These are phyloP conservation scores for zebrafish (Danio rerio) DNA, from an alignment of 2,113 vertebrate genomes.

Conservation along the genomic window GRCz12tu NC_133182.1:66163001-66163500, in stretches of 20 bases:
- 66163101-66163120: conserved; percentile 40
- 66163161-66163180: conserved; percentile 24
- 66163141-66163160: conserved; percentile 37
- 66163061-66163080: conserved; percentile 44
- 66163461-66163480: too few species aligned
- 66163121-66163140: conserved; percentile 34
- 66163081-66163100: conserved; percentile 38
- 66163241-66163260: conserved; percentile 29
- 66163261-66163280: conserved; percentile 24
- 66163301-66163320: conserved; percentile 18
- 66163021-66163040: conserved; percentile 44
- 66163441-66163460: too few species aligned
- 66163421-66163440: too few species aligned
- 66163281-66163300: conserved; percentile 22
- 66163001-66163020: conserved; percentile 54
- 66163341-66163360: not conserved
- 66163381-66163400: conserved; percentile 47
- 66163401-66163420: too few species aligned
- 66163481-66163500: too few species aligned
- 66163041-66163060: conserved; percentile 57
- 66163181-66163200: conserved; percentile 24
- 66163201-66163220: not conserved
- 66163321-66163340: conserved; percentile 13
- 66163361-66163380: not conserved
- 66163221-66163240: conserved; percentile 16